Base-by-base conservation (phyloP, 2,888 invertebrate species). In the Steinernema carpocapsae region DNA sequence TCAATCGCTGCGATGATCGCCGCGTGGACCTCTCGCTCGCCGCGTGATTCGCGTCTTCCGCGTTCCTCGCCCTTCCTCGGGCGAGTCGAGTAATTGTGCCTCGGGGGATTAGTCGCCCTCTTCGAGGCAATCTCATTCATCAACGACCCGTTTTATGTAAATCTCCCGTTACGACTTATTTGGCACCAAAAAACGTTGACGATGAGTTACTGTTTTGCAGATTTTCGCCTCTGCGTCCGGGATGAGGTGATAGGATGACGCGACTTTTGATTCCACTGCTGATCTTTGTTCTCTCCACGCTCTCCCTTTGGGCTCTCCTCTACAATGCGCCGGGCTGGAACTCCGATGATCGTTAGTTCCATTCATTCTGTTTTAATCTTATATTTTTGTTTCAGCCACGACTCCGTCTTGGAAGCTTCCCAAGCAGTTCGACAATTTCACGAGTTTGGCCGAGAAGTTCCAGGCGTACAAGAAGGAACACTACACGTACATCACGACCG, bases 381-480 rank as follows among this genome's bases (percentile, higher is more conserved):
- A 37, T 26, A 75, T 46, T n/a, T 52, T 76, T 26, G 7, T 77
- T 78, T 26, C 78, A 80, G 80, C 82, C 70, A 78, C 77, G 3
- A 51, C 78, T 10, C 78, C 81, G 14, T 48, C 73, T n/a, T 83
- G 84, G 79, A 84, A 86, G 74, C 76, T 86, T 43, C 86, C 85
- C 17, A 80, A 81, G 37, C 85, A 86, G 64, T 86, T 86, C 76
- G 86, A 87, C 76, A 86, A 87, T 75, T 86, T 86, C 77, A 86
- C 86, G 43, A 77, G 79, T 45, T 72, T 86, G 22, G 85, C 86
- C 17, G 84, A 80, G 24, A 82, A 81, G 73, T 87, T 91, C 37
- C 82, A 88, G 29, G 83, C 86, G 10, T 91, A 90, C 82, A 89
- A 90, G 77, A 81, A 88, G 42, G 87, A 89, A 46, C 89, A 91